Evolutionary conservation across 1,140 invertebrate genomes (phyloP), one percentile per base, ranked within the genome.

Genomic region (Nixonia krombeini): DNA sequence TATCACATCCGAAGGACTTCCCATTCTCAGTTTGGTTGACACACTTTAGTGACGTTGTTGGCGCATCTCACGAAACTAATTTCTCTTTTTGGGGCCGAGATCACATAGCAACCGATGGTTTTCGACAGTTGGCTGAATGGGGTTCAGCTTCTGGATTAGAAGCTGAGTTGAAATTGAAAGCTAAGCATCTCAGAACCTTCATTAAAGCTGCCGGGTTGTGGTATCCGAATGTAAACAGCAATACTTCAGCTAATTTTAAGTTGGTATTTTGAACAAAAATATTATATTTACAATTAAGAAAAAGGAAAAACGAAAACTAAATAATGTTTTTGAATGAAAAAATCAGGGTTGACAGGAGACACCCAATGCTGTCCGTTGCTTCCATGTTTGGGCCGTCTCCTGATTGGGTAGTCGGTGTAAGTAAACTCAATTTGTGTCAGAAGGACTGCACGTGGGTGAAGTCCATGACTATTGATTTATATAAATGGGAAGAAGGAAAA

Each of bases 1-100:
- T 92, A 73, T 99, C 96, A 0, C 98, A 99, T 83, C 97, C 98
- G 0, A 98, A 96, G 85, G 94, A 99, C 80, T 99, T 95, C 84
- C 98, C 98, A 3, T 90, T 92, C 68, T 91, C 92, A 7, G 78
- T 90, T 12, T 96, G 94, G 91, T 84, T 98, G 62, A 96, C 97
- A 0, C 97, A 99, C 82, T 99, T 99, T 86, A 99, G 96, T 7
- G 97, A 99, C 83, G 89, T 99, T 16, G 95, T 99, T 66, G 98
- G 98, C 0, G 97, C 96, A 4, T 94, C 94, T 0, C 98, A 99
- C 77, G 92, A 92, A 35, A 87, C 89, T 0, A 93, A 95, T 74
- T 99, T 96, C 78, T 89, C 90, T 7, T 95, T 99, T 73, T 99
- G 97, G 97, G 92, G 94, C 6, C 93, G 96, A 73, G 96, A 96